Base-by-base conservation (phyloP, 2,888 invertebrate species). In the Apodemia mormo region DNA sequence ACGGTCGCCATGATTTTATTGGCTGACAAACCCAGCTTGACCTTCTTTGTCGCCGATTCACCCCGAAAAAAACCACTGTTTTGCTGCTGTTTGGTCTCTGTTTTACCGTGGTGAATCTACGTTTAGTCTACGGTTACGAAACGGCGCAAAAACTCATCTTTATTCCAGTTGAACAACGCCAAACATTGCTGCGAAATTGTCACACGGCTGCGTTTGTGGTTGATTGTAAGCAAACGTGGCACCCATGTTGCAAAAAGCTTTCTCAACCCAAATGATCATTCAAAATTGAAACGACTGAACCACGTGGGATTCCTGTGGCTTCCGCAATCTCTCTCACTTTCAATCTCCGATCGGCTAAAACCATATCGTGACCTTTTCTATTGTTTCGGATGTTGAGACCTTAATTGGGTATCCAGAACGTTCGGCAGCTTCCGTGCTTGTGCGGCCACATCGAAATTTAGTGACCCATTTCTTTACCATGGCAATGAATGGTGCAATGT, bases 51-150 rank as follows among this genome's bases (percentile, higher is more conserved):
- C 22, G 22, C 22, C 22, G 22, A 22, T 22, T 22, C 22, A 22
- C 0, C 22, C 22, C 22, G 22, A 22, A 22, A 22, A 22, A 22
- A 22, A 22, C 22, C 22, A 22, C 22, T 22, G 22, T 22, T 22
- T 22, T 22, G 22, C 22, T 22, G 22, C 22, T 22, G 22, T 22
- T 22, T 22, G 22, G 40, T 40, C 40, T 40, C 40, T 1, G 40
- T 6, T 7, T 4, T 40, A 1, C 7, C 7, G 40, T 40, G 40
- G 40, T 40, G 40, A 7, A 40, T 40, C 40, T 1, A 80, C 40
- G 78, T 80, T 76, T 84, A 77, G 78, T 83, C 78, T 30, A 76
- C 72, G 72, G 77, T 78, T 22, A 22, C 22, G 22, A 22, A 22
- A 22, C 22, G 75, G 72, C 74, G 76, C 74, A 77, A 73, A 78